A percentile compares a stretch with the other conserved stretches of the same genome.
Evolutionary conservation across 2,113 vertebrate species (phyloP).

Genomic region (Plecturocebus donacophilus): DNA sequence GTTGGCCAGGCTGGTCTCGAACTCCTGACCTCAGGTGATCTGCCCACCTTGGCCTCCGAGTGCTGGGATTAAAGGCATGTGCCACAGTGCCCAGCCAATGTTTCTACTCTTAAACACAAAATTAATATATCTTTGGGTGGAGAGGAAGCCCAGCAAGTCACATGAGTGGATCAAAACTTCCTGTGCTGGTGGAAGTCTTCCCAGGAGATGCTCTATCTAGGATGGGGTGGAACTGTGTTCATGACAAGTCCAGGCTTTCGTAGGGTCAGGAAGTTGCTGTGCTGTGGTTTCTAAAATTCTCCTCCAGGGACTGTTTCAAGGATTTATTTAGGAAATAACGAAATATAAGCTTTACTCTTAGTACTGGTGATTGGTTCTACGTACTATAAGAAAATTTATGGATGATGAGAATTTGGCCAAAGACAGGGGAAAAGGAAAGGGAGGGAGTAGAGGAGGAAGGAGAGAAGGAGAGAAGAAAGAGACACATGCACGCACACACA

Average conservation of each 20-base stretch:
- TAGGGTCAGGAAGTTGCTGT: neutral
- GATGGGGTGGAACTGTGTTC: neutral
- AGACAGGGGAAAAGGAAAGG: neutral
- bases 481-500: accelerated
- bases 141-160: neutral
- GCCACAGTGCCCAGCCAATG: too few species aligned
- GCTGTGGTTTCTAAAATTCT: neutral
- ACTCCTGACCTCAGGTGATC: too few species aligned
- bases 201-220: accelerated
- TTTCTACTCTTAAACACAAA: neutral
- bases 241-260: neutral
- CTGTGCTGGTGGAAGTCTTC: neutral
- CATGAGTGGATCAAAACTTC: neutral
- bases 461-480: too few species aligned
- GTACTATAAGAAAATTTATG: neutral
- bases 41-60: too few species aligned
- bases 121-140: neutral
- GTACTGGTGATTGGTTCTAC: neutral
- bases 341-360: neutral
- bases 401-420: neutral
- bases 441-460: too few species aligned
- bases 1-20: too few species aligned
- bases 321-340: neutral
- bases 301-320: neutral
- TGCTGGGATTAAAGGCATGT: too few species aligned